Base-by-base conservation (phyloP, 2,113 vertebrate species). In the Ceuthmochares aereus region DNA sequence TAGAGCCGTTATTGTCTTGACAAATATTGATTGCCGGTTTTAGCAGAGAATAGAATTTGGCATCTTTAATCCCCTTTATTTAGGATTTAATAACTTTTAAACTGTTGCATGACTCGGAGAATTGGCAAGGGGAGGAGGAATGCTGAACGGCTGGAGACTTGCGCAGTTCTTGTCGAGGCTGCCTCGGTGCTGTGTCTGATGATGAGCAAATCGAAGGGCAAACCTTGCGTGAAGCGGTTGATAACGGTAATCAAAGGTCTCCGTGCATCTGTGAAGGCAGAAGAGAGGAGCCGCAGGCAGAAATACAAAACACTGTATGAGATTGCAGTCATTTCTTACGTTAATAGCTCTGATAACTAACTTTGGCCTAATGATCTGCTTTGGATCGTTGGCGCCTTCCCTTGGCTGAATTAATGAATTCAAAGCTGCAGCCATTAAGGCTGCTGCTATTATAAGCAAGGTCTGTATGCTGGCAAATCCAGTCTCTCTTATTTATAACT, bases 1-100 rank as follows among this genome's bases (percentile, higher is more conserved):
- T 75, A 54, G 90, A 92, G 78, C 54, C 73, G 17, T 73, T 76
- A 92, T 37, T 92, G 66, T 91, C 88, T 58, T 89, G 88, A 96
- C 89, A 96, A 86, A 84, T 93, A 96, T 14, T 84, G 84, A 94
- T 95, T 63, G 79, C 85, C 55, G 20, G 22, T 97, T 94, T 95
- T 95, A 95, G 92, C 76, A 47, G 66, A 73, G 80, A 89, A 78
- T 34, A 92, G 83, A 72, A 84, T 92, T 96, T 94, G 78, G 94
- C 91, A 84, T 91, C 58, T 74, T 72, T 84, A 81, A 90, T 90
- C 73, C 73, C 37, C 88, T 95, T 95, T 96, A 93, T 95, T 96
- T 96, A 92, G 96, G 93, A 84, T 89, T 82, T 89, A 96, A 95
- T 95, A 96, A 90, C 80, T 87, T 95, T 12, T 30, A 84, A 93